A percentile compares a stretch with the other conserved stretches of the same genome.
phyloP scores from a whole-genome alignment of 2,797 vertebrate species.

The Otus scops region DNA sequence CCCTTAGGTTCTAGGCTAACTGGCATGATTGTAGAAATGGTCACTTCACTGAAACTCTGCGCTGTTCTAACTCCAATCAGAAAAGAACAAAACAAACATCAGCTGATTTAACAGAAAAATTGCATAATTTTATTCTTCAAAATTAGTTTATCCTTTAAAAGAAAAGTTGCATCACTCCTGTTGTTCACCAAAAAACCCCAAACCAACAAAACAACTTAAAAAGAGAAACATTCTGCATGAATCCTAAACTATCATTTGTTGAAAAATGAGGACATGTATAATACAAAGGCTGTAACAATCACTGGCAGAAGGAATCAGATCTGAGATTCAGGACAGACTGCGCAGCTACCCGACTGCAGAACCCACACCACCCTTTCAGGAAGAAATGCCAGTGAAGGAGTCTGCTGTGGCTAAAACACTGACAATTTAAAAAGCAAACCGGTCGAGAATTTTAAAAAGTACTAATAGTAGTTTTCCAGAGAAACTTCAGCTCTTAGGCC shows the following conservation, averaged over 20 bases:
- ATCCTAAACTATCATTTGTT: background rate
- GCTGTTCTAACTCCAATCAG: background rate
- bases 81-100: background rate
- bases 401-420: background rate
- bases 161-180: background rate
- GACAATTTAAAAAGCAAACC: background rate
- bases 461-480: background rate
- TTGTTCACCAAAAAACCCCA: background rate
- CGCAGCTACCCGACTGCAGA: background rate
- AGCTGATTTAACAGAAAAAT: background rate
- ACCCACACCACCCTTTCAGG: background rate
- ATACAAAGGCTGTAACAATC: background rate
- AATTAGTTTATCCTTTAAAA: background rate
- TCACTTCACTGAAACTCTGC: background rate
- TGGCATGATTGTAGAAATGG: background rate
- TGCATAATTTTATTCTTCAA: background rate
- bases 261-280: background rate
- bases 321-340: background rate
- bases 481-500: background rate
- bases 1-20: background rate
- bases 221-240: background rate
- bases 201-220: background rate
- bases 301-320: background rate
- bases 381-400: background rate
- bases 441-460: background rate